Evolutionary conservation across 2,888 invertebrate species (phyloP), one percentile per base, ranked within the genome.

Genomic region (Poecilus cupreus): DNA sequence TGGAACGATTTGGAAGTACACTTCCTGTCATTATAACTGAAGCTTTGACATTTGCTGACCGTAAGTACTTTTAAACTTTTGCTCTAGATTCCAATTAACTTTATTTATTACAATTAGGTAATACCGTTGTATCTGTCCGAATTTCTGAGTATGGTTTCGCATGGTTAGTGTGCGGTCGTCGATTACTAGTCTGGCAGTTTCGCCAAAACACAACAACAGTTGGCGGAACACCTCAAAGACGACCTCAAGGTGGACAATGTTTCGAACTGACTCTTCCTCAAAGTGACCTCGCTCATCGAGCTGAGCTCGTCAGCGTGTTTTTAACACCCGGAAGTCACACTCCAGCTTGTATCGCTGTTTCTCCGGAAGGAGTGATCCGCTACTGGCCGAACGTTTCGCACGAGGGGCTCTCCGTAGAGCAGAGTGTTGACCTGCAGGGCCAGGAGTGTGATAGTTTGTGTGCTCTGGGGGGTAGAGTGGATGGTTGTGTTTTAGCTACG

Each of bases 321-420:
- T 90, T 92, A 11, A 89, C 90, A 1, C 89, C 89, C 57, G 91
- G 90, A 0, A 91, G 91, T 83, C 92, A 92, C 87, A 92, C 86
- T 16, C 96, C 97, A 6, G 94, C 96, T 0, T 97, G 97, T 86
- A 93, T 98, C 85, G 97, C 97, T 13, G 96, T 97, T 0, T 97
- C 98, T 0, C 97, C 98, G 0, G 98, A 98, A 87, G 98, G 98
- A 39, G 93, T 94, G 57, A 94, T 96, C 0, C 92, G 98, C 0
- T 98, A 95, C 89, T 98, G 98, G 98, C 93, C 96, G 0, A 96
- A 95, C 3, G 93, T 98, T 43, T 95, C 95, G 0, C 96, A 97
- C 85, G 97, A 97, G 87, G 95, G 95, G 0, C 94, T 95, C 0
- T 96, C 95, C 10, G 92, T 95, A 11, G 98, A 98, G 87, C 93